These are phyloP conservation scores for Pammene aurita DNA, from an alignment of 2,888 invertebrate genomes.

Conservation along the genomic window DNA sequence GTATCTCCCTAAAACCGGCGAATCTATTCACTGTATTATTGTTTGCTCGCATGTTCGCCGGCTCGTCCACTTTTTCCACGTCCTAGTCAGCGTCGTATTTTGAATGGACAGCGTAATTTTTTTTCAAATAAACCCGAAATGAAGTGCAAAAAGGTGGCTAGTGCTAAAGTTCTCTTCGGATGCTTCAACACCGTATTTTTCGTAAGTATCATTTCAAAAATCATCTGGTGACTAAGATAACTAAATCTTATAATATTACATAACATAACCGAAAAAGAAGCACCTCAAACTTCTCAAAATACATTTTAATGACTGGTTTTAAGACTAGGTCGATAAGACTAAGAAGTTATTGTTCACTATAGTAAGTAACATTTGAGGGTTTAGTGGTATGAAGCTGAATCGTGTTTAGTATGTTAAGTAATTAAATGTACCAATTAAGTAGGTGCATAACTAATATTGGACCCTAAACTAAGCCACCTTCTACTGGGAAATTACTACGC, in stretches of 20 bases:
- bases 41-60: slow-evolving; percentile 69
- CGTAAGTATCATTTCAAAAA: slow-evolving; percentile 71
- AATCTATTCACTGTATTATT: slow-evolving; percentile 75
- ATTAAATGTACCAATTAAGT: too few species aligned
- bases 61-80: slow-evolving; percentile 43
- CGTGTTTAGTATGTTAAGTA: too few species aligned
- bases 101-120: slow-evolving; percentile 2
- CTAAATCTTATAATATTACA: background rate
- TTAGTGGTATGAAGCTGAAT: too few species aligned
- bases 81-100: slow-evolving; percentile 8
- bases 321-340: too few species aligned
- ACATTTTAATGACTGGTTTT: too few species aligned
- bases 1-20: slow-evolving; percentile 81
- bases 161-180: slow-evolving; percentile 86
- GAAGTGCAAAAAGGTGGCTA: slow-evolving; percentile 74
- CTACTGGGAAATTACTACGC: too few species aligned
- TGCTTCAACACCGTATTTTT: slow-evolving; percentile 86
- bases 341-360: too few species aligned
- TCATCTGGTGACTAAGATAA: background rate
- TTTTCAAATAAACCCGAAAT: slow-evolving; percentile 46
- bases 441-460: too few species aligned
- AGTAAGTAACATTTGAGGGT: too few species aligned
- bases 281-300: too few species aligned
- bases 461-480: too few species aligned
- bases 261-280: too few species aligned